Evolutionary conservation across 2,797 vertebrate genomes (phyloP), one percentile per base, ranked within the genome.

Genomic region (Phataginus tetradactyla): DNA sequence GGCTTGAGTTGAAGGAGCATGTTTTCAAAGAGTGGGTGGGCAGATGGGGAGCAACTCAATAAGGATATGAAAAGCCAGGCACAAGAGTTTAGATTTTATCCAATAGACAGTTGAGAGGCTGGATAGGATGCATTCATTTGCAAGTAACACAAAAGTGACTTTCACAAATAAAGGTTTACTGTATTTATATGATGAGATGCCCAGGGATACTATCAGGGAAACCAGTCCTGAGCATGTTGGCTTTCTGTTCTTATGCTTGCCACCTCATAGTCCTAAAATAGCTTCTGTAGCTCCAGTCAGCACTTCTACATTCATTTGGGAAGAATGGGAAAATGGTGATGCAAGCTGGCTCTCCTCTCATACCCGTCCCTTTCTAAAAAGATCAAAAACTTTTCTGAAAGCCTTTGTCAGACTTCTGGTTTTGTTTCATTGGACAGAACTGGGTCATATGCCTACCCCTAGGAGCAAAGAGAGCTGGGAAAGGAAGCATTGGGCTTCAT

Each of bases 131-230:
- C 14, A 77, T 77, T 95, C 15, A 83, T 71, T 83, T 86, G 3
- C 45, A 89, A 83, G 57, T 91, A 89, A 95, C 51, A 74, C 37
- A 93, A 69, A 92, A 39, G 34, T 91, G 64, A 71, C n/a, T 88
- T 88, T 77, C 37, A 64, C 32, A 85, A 89, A 64, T 69, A 29
- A 80, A 39, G 7, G 27, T 86, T 90, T 74, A 53, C 17, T 86
- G 91, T 71, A n/a, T 34, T 84, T 90, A 95, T 27, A 14, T 42
- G 45, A 66, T 91, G 53, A 63, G 14, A 53, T 69, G 32, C 49
- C 25, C 7, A 27, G 1, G 71, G 63, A 78, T 81, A 34, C 27
- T 14, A 34, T 75, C 29, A 75, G 49, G 5, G 39, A 91, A 45
- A 59, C 4, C 39, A 66, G n/a, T 75, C 51, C 59, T 87, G 42